These are phyloP conservation scores for Probosciger aterrimus DNA, from an alignment of 2,113 vertebrate species.

Conservation along the genomic window DNA sequence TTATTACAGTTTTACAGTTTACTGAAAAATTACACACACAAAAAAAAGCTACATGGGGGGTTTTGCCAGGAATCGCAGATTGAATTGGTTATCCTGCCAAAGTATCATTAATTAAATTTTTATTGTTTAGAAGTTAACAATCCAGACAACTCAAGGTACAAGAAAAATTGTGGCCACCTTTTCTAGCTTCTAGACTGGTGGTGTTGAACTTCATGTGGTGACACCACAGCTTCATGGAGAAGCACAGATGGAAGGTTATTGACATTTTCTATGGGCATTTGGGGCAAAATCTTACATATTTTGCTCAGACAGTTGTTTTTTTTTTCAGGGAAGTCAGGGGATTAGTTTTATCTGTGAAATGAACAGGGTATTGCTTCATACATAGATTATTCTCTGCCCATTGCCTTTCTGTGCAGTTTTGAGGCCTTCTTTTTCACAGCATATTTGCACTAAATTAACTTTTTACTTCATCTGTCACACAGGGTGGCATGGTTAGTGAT, in stretches of 20 bases:
- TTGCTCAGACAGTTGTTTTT: background rate
- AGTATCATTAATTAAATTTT: background rate
- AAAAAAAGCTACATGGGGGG: background rate
- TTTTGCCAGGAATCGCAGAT: background rate
- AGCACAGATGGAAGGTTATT: constrained; percentile 51
- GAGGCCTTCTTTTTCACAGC: background rate
- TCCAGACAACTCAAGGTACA: background rate
- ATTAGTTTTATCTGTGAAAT: background rate
- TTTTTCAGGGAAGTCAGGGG: background rate
- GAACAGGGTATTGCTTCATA: background rate
- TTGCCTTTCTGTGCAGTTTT: background rate
- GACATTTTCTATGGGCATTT: constrained; percentile 52
- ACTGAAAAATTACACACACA: background rate
- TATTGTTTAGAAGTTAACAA: background rate
- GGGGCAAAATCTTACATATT: background rate
- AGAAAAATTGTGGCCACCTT: background rate
- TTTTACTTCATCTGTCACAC: background rate
- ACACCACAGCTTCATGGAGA: constrained; percentile 56
- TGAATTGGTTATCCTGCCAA: background rate
- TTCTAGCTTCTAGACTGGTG: background rate
- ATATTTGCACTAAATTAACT: background rate
- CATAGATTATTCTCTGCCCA: background rate
- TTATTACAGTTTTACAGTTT: background rate
- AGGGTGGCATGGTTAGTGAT: background rate
- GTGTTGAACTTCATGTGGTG: constrained; percentile 70